phyloP scores from a whole-genome alignment of 2,797 vertebrate species.

The Mormyrus proboscirostris region DNA sequence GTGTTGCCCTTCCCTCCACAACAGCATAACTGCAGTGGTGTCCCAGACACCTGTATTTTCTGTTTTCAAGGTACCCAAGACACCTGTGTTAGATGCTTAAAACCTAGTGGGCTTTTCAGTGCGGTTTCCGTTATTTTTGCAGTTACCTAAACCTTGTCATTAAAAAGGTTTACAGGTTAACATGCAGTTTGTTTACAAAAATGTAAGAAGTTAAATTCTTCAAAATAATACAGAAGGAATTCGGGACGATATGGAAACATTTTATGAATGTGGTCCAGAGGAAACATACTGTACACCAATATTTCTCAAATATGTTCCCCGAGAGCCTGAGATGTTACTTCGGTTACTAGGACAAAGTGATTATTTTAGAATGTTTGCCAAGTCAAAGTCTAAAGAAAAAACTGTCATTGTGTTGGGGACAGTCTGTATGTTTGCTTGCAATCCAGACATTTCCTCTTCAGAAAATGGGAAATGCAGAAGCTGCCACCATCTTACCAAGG shows the following conservation, averaged over 20 bases:
- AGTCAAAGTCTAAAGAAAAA: not conserved
- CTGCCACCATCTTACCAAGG: not conserved
- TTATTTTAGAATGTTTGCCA: not conserved
- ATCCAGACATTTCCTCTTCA: not conserved
- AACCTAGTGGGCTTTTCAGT: not conserved
- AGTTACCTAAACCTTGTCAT: not conserved
- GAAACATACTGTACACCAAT: not conserved
- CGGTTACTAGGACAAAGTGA: not conserved
- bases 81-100: not conserved
- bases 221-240: not conserved
- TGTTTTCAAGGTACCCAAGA: not conserved
- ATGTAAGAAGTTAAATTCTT: not conserved
- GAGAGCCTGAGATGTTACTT: not conserved
- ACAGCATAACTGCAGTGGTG: not conserved
- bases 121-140: not conserved
- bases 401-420: not conserved
- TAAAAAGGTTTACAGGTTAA: not conserved
- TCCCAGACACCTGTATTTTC: not conserved
- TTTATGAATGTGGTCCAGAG: not conserved
- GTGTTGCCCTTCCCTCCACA: not conserved
- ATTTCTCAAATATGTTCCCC: not conserved
- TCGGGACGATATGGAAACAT: not conserved
- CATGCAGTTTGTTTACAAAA: not conserved
- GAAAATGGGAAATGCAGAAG: not conserved
- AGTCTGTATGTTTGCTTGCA: not conserved